Base-by-base conservation (phyloP, 2,797 vertebrate species). In the Tragelaphus oryx region DNA sequence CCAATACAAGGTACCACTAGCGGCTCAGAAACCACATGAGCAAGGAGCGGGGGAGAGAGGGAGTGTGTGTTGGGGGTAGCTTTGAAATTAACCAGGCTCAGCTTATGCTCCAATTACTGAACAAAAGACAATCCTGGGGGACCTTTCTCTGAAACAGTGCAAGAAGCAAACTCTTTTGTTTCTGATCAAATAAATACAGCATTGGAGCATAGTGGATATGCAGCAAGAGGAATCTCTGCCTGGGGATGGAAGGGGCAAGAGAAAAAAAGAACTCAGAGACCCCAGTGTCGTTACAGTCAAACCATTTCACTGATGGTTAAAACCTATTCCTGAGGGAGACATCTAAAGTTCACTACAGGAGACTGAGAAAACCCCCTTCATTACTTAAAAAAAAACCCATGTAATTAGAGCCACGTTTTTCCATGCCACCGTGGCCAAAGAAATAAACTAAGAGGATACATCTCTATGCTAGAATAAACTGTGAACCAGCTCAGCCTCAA, bases 51-150 rank as follows among this genome's bases (percentile, higher is more conserved):
- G 28, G 87, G 46, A 9, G 2, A 65, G 22, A 85, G 50, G 60
- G 33, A 81, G 71, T 0, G 2, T 52, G 50, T 65, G 62, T 10
- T 91, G 82, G 75, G 79, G 79, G 79, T 28, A 65, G 91, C 94
- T 97, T 93, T 95, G 92, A 97, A 97, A 98, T 86, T 33, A 96
- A 93, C 83, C 91, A 98, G 96, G 57, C 95, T 91, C n/a, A 95
- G 95, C 78, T 92, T 97, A 94, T 97, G 88, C 74, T 97, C 94
- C 97, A 96, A 97, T 96, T 97, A 95, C 90, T 48, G 52, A 89
- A 97, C 90, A 96, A 97, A 97, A 95, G 93, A 78, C 41, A 91
- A 96, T 93, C 97, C 96, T 95, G 37, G 37, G 95, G 96, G 95
- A 97, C 71, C 68, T 78, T 65, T 89, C 84, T 95, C 91, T 94